phyloP scores from a whole-genome alignment of 2,113 vertebrate genomes.

The Chrysochloris asiatica region DNA sequence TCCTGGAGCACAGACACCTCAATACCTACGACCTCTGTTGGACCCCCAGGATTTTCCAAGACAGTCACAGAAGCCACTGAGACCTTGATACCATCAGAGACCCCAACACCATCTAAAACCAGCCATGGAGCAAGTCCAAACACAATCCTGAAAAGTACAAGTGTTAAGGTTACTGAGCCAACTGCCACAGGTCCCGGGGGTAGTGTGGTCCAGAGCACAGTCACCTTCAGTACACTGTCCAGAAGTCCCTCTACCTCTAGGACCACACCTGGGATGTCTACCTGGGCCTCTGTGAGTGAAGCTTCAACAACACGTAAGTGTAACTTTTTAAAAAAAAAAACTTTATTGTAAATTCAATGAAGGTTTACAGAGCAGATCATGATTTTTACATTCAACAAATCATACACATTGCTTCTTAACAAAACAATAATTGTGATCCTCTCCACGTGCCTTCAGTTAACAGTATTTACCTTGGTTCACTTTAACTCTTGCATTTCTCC shows the following conservation, averaged over 20 bases:
- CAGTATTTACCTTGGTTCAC: no score
- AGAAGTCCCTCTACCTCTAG: neutral
- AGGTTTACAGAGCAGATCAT: no score
- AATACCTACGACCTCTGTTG: neutral
- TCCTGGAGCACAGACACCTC: neutral
- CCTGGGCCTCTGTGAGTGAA: neutral
- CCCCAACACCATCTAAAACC: neutral
- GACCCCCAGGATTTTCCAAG: neutral
- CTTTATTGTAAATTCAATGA: no score
- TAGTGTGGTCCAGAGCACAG: neutral
- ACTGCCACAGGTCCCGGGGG: neutral
- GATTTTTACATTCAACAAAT: no score
- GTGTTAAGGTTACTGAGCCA: neutral
- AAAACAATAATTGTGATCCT: no score
- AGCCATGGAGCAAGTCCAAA: neutral
- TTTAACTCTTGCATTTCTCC: no score
- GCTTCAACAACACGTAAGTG: constrained; percentile 66
- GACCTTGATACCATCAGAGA: neutral
- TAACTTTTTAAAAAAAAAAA: neutral
- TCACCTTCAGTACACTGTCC: neutral
- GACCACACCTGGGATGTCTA: neutral
- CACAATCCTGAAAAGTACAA: neutral
- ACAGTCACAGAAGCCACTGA: neutral
- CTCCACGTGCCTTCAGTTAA: no score
- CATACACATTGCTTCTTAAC: no score